Evolutionary conservation across 2,113 vertebrate species (phyloP).

Genomic region (Neopipo cinnamomea): DNA sequence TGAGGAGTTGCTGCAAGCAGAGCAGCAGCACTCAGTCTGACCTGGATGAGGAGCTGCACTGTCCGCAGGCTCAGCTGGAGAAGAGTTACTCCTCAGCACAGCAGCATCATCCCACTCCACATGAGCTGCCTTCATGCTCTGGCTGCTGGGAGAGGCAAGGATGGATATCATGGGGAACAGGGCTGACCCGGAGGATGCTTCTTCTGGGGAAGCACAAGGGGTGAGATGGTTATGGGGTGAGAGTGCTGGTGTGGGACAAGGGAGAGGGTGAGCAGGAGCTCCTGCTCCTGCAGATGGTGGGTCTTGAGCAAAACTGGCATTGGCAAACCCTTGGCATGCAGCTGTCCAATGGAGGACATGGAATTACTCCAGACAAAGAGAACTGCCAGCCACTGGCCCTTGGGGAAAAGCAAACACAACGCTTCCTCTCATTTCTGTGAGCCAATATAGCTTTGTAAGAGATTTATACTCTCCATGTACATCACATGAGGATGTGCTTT

Average conservation of each 20-base stretch:
- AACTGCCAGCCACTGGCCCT: neutral
- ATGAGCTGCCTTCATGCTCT: neutral
- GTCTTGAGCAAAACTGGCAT: neutral
- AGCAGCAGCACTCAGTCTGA: neutral
- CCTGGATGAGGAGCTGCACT: fast-evolving
- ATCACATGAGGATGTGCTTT: fast-evolving
- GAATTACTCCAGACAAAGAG: neutral
- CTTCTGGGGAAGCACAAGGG: fast-evolving
- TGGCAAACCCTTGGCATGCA: neutral
- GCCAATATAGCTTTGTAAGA: neutral
- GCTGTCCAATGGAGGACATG: neutral
- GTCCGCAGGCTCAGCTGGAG: neutral
- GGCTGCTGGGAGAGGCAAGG: neutral
- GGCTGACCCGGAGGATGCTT: neutral
- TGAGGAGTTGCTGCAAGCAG: neutral
- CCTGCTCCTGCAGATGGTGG: neutral
- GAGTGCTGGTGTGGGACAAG: neutral
- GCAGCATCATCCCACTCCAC: neutral
- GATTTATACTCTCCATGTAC: neutral
- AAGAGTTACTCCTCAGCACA: no score
- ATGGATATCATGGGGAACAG: neutral
- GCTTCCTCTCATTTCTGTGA: neutral
- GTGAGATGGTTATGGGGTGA: fast-evolving
- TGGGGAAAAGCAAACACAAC: neutral
- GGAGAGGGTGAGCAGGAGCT: neutral